Conservation (phyloP, 2,797 vertebrate species). For the Peromyscus melanophrys region DNA sequence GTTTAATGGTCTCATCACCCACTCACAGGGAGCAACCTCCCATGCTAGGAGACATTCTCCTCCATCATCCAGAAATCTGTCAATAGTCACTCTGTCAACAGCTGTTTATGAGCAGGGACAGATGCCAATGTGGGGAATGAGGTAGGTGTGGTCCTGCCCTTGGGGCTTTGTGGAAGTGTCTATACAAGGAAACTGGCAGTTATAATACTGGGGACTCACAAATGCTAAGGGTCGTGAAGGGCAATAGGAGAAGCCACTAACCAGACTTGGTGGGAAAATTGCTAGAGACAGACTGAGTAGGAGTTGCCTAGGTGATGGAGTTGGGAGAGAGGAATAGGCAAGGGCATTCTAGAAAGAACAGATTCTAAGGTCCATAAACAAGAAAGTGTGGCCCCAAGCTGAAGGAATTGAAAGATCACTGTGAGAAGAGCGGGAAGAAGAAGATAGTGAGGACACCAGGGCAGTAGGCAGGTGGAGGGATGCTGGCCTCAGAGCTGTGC, state of each 20-base stretch:
- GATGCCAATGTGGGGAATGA: background rate
- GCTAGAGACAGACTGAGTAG: background rate
- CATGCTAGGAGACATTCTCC: background rate
- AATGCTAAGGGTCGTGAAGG: background rate
- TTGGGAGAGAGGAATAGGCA: background rate
- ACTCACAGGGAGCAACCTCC: background rate
- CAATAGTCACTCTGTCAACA: background rate
- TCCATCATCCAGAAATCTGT: background rate
- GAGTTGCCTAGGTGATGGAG: background rate
- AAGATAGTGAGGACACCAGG: background rate
- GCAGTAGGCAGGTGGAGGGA: too few species aligned
- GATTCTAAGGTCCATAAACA: background rate
- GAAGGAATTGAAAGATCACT: background rate
- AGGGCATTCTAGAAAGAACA: background rate
- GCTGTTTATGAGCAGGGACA: background rate
- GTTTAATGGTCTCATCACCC: too few species aligned
- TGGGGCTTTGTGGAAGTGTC: background rate
- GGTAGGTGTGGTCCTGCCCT: background rate
- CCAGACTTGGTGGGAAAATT: background rate
- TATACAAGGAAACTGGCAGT: background rate
- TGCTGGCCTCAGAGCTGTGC: background rate
- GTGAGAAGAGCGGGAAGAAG: background rate
- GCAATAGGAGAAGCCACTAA: background rate
- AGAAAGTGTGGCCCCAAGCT: background rate
- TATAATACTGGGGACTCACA: too few species aligned